These are phyloP conservation scores for Orycteropus afer DNA, from an alignment of 2,113 vertebrate genomes.

Conservation along the genomic window DNA sequence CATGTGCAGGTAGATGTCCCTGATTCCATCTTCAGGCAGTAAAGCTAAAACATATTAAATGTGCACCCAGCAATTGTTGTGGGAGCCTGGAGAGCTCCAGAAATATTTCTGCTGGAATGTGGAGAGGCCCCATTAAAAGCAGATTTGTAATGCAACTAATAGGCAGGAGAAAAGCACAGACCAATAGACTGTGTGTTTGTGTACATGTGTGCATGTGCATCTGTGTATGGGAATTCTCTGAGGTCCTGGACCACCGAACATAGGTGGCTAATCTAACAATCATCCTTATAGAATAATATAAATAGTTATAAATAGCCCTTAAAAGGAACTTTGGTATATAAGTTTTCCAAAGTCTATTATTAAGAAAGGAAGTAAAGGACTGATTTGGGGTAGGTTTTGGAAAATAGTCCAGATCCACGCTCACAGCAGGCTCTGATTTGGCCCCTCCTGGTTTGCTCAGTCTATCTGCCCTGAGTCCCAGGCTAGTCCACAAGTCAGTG, in stretches of 20 bases:
- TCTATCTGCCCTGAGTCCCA: not conserved
- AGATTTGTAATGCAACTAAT: slow-evolving; percentile 70
- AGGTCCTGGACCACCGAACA: not conserved
- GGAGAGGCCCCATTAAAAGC: slow-evolving; percentile 70
- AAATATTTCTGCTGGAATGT: slow-evolving; percentile 71
- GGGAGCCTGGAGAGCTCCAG: slow-evolving; percentile 69
- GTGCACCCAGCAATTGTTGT: slow-evolving; percentile 75
- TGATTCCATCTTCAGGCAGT: slow-evolving; percentile 85
- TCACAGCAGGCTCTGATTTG: not conserved
- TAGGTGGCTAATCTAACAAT: slow-evolving; percentile 45
- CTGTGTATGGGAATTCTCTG: not conserved
- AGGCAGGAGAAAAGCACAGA: slow-evolving; percentile 23
- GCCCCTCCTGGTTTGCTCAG: not conserved
- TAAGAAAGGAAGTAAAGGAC: slow-evolving; percentile 46
- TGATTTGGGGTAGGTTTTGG: slow-evolving; percentile 13
- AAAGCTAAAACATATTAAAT: slow-evolving; percentile 82
- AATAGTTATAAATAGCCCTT: not conserved
- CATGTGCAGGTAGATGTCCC: slow-evolving; percentile 88
- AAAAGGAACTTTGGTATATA: slow-evolving; percentile 40
- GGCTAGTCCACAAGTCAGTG: not conserved
- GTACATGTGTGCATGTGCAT: not conserved
- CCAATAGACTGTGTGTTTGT: not conserved
- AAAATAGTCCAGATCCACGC: slow-evolving; percentile 10
- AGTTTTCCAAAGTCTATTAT: slow-evolving; percentile 23
- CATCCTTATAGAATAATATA: slow-evolving; percentile 6